These are phyloP conservation scores for Heterotis niloticus DNA, from an alignment of 2,113 vertebrate species.

Conservation along the genomic window DNA sequence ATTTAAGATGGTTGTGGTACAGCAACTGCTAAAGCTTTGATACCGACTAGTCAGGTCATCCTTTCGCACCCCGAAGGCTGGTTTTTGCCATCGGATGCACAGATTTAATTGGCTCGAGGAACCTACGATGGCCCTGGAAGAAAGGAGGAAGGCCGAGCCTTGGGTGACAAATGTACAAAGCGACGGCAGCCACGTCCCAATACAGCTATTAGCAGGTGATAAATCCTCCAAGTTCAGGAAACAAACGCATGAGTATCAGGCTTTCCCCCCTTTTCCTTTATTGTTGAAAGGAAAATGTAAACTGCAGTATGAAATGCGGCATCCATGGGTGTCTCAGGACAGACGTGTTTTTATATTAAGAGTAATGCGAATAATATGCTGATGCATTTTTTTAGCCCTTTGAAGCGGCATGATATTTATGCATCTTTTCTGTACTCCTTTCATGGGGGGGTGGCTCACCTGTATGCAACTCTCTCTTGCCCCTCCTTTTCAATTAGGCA, in stretches of 20 bases:
- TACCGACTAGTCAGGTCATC: background rate
- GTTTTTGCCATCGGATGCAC: background rate
- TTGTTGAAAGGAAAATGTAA: background rate
- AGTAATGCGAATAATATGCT: conserved; percentile 5
- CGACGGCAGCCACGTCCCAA: background rate
- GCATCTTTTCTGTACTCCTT: conserved; percentile 1
- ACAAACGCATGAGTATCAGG: conserved; percentile 13
- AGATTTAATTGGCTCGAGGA: background rate
- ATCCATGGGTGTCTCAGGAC: background rate
- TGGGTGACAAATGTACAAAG: too few relatives aligned
- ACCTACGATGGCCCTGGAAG: background rate
- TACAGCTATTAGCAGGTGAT: background rate
- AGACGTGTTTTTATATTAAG: conserved; percentile 16
- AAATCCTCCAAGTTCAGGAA: background rate
- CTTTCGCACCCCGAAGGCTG: background rate
- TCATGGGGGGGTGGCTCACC: too few relatives aligned
- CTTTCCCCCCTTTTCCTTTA: background rate
- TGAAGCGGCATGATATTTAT: background rate
- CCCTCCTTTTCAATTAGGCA: too few relatives aligned
- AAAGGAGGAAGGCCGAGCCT: background rate
- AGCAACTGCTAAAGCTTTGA: too few relatives aligned
- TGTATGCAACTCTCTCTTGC: too few relatives aligned
- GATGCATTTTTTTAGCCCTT: background rate
- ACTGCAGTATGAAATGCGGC: background rate
- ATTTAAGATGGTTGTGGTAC: too few relatives aligned